These are phyloP conservation scores for Papilio glaucus DNA, from an alignment of 1,140 invertebrate genomes.

Conservation along the genomic window DNA sequence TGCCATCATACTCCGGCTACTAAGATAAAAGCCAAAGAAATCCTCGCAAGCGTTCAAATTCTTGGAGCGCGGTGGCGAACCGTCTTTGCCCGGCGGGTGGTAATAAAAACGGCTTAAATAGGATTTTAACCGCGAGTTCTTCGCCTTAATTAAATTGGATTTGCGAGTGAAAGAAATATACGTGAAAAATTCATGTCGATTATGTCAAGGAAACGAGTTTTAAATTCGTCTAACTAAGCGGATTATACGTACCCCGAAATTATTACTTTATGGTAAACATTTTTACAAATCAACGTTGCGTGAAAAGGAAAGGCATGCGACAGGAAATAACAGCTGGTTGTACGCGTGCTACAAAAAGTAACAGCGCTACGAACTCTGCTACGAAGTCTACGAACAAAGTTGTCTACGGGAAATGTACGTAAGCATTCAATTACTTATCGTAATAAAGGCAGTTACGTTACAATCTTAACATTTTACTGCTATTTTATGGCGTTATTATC, in stretches of 20 bases:
- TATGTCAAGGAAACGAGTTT: slow-evolving; percentile 71
- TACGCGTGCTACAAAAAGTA: slow-evolving; percentile 48
- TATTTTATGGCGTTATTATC: slow-evolving; percentile 58
- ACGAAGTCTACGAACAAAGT: slow-evolving; percentile 38
- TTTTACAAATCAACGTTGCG: slow-evolving; percentile 45
- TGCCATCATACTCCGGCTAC: slow-evolving; percentile 67
- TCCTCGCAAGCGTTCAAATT: slow-evolving; percentile 76
- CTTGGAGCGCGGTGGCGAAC: slow-evolving; percentile 75
- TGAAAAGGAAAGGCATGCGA: slow-evolving; percentile 53
- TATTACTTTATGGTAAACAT: slow-evolving; percentile 50
- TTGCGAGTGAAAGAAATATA: slow-evolving; percentile 81
- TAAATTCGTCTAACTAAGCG: slow-evolving; percentile 67
- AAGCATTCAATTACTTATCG: slow-evolving; percentile 37
- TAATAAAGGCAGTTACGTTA: slow-evolving; percentile 39
- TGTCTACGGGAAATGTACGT: slow-evolving; percentile 30
- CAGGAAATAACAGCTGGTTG: slow-evolving; percentile 70
- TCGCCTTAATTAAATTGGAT: slow-evolving; percentile 84
- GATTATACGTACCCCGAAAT: slow-evolving; percentile 65
- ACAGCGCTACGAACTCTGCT: slow-evolving; percentile 43
- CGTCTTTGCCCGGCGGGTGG: slow-evolving; percentile 79
- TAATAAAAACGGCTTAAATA: slow-evolving; percentile 83
- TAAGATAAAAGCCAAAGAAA: slow-evolving; percentile 77
- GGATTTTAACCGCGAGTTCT: slow-evolving; percentile 82
- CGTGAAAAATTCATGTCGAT: slow-evolving; percentile 81
- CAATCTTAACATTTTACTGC: slow-evolving; percentile 55